Conservation (phyloP, 2,797 vertebrate genomes). For the Poeciliopsis gracilis region DNA sequence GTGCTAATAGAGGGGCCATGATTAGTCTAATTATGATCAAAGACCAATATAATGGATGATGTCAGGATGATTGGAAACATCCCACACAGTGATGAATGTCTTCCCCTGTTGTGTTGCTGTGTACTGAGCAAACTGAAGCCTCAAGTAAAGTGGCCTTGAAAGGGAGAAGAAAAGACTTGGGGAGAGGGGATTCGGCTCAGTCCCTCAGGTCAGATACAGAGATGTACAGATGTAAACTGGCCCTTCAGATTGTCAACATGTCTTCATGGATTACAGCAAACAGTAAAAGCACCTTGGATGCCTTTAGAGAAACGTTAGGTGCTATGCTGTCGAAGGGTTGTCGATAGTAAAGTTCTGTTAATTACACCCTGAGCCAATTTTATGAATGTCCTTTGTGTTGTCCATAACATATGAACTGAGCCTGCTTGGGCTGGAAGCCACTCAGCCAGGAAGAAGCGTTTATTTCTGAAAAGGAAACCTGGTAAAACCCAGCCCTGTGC, state of each 20-base stretch:
- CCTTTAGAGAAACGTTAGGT: too few relatives aligned
- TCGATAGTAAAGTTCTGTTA: neutral
- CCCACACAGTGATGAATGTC: conserved; percentile 54
- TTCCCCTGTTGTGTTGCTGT: conserved; percentile 25
- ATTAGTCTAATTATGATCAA: conserved; percentile 62
- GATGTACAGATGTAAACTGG: neutral
- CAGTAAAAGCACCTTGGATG: too few relatives aligned
- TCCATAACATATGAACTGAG: neutral
- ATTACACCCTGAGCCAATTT: neutral
- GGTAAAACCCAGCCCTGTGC: neutral
- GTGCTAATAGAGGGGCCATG: conserved; percentile 43
- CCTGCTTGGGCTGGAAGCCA: neutral
- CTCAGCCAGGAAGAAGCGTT: neutral
- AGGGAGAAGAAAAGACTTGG: neutral
- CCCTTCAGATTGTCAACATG: neutral
- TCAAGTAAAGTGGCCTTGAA: conserved; percentile 9
- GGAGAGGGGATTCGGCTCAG: neutral
- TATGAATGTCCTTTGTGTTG: neutral
- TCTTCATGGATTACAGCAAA: neutral
- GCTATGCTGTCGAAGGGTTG: too few relatives aligned
- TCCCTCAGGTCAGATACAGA: neutral
- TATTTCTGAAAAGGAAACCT: neutral
- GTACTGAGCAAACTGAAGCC: neutral
- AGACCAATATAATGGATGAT: conserved; percentile 59
- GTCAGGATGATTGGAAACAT: conserved; percentile 52